Conservation (phyloP, 2,113 vertebrate genomes). For the Raja brachyura region DNA sequence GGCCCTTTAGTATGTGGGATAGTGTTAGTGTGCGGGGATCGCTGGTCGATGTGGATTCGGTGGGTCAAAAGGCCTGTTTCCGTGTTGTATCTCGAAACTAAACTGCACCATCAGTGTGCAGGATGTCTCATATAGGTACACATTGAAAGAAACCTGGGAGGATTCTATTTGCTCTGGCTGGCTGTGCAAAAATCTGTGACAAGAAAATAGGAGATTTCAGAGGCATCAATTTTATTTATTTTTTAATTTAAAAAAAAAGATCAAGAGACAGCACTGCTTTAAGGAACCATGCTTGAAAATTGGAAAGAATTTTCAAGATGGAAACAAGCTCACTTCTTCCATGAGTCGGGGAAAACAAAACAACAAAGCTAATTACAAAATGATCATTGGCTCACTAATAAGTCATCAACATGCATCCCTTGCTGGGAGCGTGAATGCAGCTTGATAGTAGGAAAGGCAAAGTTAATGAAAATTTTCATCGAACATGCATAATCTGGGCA, state of each 20-base stretch:
- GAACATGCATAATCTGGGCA: constrained; percentile 38
- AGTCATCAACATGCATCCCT: constrained; percentile 39
- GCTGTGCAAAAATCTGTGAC: not conserved
- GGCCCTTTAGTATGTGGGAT: too few species aligned
- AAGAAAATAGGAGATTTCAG: too few species aligned
- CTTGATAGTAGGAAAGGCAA: constrained; percentile 42
- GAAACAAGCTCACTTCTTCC: not conserved
- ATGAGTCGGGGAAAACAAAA: constrained; percentile 34
- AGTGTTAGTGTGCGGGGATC: too few species aligned
- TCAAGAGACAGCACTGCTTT: not conserved
- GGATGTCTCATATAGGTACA: not conserved
- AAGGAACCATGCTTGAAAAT: constrained; percentile 6
- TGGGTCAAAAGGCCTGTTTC: too few species aligned
- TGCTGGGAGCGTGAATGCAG: constrained; percentile 37
- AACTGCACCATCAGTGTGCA: not conserved
- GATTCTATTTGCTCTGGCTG: not conserved
- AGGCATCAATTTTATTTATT: not conserved
- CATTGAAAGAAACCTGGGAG: not conserved
- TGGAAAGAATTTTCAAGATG: constrained; percentile 5
- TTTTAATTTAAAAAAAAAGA: not conserved
- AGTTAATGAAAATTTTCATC: constrained; percentile 66
- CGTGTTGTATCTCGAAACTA: too few species aligned
- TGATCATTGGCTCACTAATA: constrained; percentile 37
- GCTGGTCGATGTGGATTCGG: too few species aligned
- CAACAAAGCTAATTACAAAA: constrained; percentile 39